Evolutionary conservation across 2,113 vertebrate species (phyloP).

Genomic region (Anser brachyrhynchus): DNA sequence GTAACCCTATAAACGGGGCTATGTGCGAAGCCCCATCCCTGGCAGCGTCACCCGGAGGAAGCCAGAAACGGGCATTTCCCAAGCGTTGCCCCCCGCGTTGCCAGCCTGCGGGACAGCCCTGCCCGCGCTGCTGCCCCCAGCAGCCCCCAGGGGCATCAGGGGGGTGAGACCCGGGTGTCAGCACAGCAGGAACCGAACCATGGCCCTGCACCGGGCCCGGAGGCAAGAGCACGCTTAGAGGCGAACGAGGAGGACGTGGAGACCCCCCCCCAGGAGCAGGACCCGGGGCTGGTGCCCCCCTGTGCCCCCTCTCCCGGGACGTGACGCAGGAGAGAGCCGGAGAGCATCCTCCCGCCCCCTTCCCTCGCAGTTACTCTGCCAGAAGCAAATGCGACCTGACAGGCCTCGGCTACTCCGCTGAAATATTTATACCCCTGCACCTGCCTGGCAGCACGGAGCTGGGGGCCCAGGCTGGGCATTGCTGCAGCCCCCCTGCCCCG

Average conservation of each 20-base stretch:
- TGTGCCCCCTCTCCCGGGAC: neutral
- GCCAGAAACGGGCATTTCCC: too few species aligned
- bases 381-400: constrained; percentile 46
- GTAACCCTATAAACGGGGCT: too few species aligned
- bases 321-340: neutral
- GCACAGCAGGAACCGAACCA: too few species aligned
- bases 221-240: neutral
- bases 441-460: neutral
- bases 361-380: neutral
- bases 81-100: too few species aligned
- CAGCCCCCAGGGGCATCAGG: neutral
- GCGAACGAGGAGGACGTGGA: neutral
- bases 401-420: neutral
- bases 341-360: neutral
- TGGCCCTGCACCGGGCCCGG: rapidly evolving
- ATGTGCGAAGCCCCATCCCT: too few species aligned
- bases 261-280: neutral
- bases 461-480: too few species aligned
- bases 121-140: neutral
- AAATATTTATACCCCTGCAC: constrained; percentile 48
- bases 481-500: too few species aligned
- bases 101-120: too few species aligned
- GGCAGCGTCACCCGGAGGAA: too few species aligned
- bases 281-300: neutral
- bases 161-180: neutral